Evolutionary conservation across 2,888 invertebrate genomes (phyloP), one percentile per base, ranked within the genome.

Genomic region (Drosophila vallismaia): DNA sequence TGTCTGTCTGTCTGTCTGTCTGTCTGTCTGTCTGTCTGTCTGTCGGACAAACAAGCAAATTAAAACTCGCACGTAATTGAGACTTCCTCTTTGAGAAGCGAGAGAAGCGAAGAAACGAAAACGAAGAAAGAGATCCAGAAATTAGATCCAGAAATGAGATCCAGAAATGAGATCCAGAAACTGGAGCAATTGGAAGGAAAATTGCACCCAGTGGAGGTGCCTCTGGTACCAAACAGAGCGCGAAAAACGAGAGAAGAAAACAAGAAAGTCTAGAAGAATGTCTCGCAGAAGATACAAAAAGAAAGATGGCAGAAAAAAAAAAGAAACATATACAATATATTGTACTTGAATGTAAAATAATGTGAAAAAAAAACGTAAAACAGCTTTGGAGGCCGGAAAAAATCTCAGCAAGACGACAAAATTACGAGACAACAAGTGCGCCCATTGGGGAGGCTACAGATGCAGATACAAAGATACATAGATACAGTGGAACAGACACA

Each of bases 31-130:
- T 14, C 14, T 14, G 14, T 14, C 14, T 52, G 46, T 26, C 62
- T 48, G 45, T 59, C 38, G 64, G 63, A 71, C 71, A 70, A 70
- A 63, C 63, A 64, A 72, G 63, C 59, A 62, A 77, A 86, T 70
- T 73, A 66, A 68, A 72, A 67, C 68, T 71, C 62, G 67, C 71
- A 63, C 85, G 79, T 83, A 83, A 83, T 83, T 87, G 87, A 87
- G 79, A 83, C 87, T 87, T 87, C 87, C 83, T 85, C 75, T 71
- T 75, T 77, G 70, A 50, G 33, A 49, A 36, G 51, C 54, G 31
- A 36, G 36, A 63, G 7, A 36, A 19, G 19, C 19, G 2, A 19
- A 19, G 19, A 19, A 14, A 14, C 14, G 14, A 14, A 14, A 14
- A 14, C 14, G 14, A 14, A 14, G 28, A 48, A 48, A 49, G 28